Evolutionary conservation across 2,888 invertebrate genomes (phyloP).

Genomic region (Tetragonula carbonaria): DNA sequence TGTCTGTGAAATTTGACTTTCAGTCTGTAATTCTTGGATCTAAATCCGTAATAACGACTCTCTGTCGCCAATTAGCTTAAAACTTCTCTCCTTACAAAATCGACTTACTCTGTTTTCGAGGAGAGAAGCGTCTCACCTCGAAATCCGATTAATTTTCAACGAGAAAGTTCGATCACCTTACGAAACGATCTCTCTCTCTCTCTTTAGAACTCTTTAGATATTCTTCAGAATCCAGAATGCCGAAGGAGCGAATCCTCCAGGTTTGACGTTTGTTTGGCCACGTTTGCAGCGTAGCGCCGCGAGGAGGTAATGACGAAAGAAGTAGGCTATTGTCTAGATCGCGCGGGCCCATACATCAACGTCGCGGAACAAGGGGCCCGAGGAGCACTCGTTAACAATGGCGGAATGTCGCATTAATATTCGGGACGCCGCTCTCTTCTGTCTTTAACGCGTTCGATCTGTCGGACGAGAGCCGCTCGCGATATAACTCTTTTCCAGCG

Average conservation of each 20-base stretch:
- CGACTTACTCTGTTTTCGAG: neutral
- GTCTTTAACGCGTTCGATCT: slow-evolving; percentile 35
- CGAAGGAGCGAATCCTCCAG: slow-evolving; percentile 7
- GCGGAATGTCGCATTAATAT: slow-evolving; percentile 49
- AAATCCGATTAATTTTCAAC: too few species aligned
- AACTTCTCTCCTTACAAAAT: neutral
- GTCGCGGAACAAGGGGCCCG: slow-evolving; percentile 31
- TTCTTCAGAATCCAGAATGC: too few species aligned
- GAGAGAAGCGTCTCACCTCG: too few species aligned
- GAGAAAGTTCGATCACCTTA: too few species aligned
- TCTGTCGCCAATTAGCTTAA: neutral
- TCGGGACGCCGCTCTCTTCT: slow-evolving; percentile 35
- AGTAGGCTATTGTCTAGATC: slow-evolving; percentile 45
- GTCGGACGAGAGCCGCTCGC: slow-evolving; percentile 21
- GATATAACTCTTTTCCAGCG: slow-evolving; percentile 22
- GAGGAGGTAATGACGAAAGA: slow-evolving; percentile 38
- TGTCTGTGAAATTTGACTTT: too few species aligned
- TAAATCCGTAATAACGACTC: too few species aligned
- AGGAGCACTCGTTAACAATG: slow-evolving; percentile 51
- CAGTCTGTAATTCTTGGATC: too few species aligned
- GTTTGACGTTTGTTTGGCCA: neutral
- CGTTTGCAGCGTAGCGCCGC: slow-evolving; percentile 9
- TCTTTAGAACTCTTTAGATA: too few species aligned
- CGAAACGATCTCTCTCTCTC: too few species aligned
- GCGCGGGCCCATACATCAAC: slow-evolving; percentile 43